phyloP scores from a whole-genome alignment of 2,797 vertebrate genomes.

The Pelobates cultripes region DNA sequence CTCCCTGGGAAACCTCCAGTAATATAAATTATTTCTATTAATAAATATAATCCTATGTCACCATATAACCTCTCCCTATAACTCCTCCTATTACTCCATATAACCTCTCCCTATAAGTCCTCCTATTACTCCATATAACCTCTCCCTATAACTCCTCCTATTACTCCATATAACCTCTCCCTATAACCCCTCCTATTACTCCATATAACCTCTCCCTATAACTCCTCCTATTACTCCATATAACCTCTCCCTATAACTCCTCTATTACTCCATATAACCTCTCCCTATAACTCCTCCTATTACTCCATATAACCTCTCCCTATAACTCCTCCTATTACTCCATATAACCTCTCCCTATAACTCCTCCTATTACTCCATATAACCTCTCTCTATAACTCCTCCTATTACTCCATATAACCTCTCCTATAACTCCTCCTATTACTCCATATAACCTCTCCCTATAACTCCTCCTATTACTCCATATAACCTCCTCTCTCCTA shows the following conservation, averaged over 20 bases:
- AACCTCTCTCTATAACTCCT: background rate
- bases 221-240: too few species aligned
- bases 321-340: background rate
- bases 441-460: background rate
- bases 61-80: background rate
- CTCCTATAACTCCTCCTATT: too few species aligned
- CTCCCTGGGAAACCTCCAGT: too few species aligned
- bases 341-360: constrained; percentile 8
- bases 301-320: background rate
- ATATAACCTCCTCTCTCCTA: background rate
- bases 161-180: background rate
- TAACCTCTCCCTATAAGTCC: background rate
- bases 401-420: background rate
- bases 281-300: too few species aligned
- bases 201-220: background rate
- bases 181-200: background rate
- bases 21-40: too few species aligned
- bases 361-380: background rate
- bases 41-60: too few species aligned
- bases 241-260: background rate
- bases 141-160: background rate
- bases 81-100: constrained; percentile 3
- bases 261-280: background rate
- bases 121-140: constrained; percentile 6
- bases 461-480: background rate